Percentiles rank a stretch among this genome's conserved stretches.
phyloP scores from a whole-genome alignment of 1,140 invertebrate genomes.

The Neodiprion fabricii region DNA sequence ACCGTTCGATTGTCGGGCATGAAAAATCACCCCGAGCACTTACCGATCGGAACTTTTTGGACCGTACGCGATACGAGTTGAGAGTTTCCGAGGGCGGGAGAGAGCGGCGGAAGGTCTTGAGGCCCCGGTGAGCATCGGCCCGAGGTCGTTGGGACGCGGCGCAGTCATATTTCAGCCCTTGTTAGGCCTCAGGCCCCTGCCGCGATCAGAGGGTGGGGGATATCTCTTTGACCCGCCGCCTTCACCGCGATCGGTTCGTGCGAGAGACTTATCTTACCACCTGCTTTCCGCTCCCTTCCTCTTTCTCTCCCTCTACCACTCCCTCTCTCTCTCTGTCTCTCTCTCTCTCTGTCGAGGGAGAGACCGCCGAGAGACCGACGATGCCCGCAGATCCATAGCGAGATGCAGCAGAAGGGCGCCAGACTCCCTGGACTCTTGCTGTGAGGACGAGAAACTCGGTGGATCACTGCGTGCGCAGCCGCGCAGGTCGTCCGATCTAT shows the following conservation, averaged over 20 bases:
- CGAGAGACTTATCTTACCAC: constrained; percentile 48
- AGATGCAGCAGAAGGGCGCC: no score
- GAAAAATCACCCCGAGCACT: no score
- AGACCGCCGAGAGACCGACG: no score
- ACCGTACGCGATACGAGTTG: no score
- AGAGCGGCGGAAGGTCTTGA: neutral
- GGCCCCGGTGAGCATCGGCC: constrained; percentile 7
- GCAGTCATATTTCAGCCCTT: constrained; percentile 60
- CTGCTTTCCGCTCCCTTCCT: constrained; percentile 37
- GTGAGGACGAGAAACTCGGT: no score
- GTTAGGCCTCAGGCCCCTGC: constrained; percentile 54
- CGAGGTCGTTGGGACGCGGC: constrained; percentile 31
- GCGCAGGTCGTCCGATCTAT: no score
- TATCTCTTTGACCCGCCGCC: constrained; percentile 58
- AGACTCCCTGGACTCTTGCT: no score
- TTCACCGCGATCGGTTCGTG: constrained; percentile 38
- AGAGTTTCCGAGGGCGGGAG: no score
- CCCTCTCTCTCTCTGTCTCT: constrained; percentile 3
- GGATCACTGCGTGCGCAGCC: neutral
- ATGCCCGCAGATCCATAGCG: no score
- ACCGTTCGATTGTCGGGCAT: no score
- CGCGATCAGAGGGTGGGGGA: constrained; percentile 51
- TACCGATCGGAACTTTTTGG: no score
- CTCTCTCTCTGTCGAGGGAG: no score
- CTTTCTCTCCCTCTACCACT: constrained; percentile 21